Evolutionary conservation across 1,140 invertebrate genomes (phyloP), one percentile per base, ranked within the genome.

Genomic region (Diabrotica virgifera): DNA sequence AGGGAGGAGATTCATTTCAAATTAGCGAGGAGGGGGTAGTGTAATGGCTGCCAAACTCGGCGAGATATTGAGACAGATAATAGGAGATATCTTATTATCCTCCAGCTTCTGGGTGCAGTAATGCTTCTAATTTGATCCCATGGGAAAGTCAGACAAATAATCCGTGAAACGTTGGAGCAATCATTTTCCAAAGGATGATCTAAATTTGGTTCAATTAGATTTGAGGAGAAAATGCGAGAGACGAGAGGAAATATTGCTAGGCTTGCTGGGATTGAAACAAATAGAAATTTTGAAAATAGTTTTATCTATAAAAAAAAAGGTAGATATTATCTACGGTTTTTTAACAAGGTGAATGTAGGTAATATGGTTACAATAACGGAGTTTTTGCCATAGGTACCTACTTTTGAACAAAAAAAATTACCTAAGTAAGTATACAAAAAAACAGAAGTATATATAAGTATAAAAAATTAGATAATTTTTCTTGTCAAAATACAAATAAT

Each of bases 81-180:
- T 76, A 77, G 70, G 76, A 77, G 75, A 75, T 78, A 78, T 76
- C 76, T 76, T 77, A 78, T 78, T 78, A 76, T 78, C 68, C 70
- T 65, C 63, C 63, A 74, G 71, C 73, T 74, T 68, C 74, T 76
- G 74, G 72, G 65, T 77, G 60, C 62, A 68, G 72, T 75, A 76
- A 77, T 76, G 73, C 71, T 73, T 76, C 76, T 77, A 78, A 78
- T 78, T 77, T 77, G 76, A 74, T 77, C 76, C 74, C 76, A 63
- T 62, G 74, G 75, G 76, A 78, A 65, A 59, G 52, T 56, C 55
- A 11, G 52, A 52, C 36, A 38, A 55, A 54, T 53, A 56, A 53
- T 59, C 38, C 55, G 35, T 36, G 24, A 53, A 62, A 36, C 51
- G 52, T 46, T 52, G 37, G 38, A 46, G 54, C 52, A 63, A 63